Conservation (phyloP, 2,113 vertebrate genomes). For the Hemicordylus capensis region DNA sequence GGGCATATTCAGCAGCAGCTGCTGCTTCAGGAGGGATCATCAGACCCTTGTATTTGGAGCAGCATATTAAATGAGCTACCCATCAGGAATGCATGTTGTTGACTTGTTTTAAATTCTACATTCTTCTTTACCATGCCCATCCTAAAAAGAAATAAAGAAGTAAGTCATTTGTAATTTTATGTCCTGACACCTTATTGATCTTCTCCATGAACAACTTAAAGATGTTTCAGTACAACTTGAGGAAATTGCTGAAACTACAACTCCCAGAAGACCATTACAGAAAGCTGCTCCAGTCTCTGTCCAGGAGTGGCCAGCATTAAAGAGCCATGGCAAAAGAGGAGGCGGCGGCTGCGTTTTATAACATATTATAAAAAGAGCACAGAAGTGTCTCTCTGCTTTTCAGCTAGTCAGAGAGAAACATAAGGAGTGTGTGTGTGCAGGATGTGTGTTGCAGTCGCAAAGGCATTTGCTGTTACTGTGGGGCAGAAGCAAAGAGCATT, state of each 20-base stretch:
- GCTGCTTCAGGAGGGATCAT: too few species aligned
- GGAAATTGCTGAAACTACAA: slow-evolving; percentile 3
- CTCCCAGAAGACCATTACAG: slow-evolving; percentile 4
- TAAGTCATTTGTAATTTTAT: not conserved
- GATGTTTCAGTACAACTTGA: not conserved
- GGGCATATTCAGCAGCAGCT: too few species aligned
- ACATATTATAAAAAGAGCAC: not conserved
- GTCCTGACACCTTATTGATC: not conserved
- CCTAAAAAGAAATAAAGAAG: not conserved
- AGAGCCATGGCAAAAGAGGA: too few species aligned
- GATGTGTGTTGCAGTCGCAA: slow-evolving; percentile 3
- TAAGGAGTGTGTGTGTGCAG: not conserved
- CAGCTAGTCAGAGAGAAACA: not conserved
- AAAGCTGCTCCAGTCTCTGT: not conserved
- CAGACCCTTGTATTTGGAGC: not conserved
- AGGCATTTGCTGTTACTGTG: slow-evolving; percentile 22
- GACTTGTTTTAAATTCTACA: not conserved
- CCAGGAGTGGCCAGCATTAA: not conserved
- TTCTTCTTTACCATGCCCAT: not conserved
- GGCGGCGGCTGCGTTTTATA: not conserved
- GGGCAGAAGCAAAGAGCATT: not conserved
- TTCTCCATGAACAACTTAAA: not conserved
- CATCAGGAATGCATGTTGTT: not conserved
- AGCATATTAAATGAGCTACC: not conserved
- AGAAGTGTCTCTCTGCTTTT: too few species aligned